Evolutionary conservation across 2,797 vertebrate genomes (phyloP), one percentile per base, ranked within the genome.

Genomic region (Mus spretus): DNA sequence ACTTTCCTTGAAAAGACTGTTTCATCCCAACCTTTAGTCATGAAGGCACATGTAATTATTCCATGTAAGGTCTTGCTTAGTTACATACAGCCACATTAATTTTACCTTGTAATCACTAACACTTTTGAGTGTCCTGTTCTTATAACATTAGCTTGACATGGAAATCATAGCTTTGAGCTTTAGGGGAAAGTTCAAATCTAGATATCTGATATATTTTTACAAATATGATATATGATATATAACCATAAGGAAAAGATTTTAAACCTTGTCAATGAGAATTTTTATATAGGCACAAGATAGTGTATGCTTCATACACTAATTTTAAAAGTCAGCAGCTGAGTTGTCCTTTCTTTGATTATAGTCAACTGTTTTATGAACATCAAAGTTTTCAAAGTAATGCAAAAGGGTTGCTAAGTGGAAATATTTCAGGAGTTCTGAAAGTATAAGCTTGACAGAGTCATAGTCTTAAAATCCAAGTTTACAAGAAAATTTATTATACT

Each of bases 401-500:
- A 95, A 97, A 96, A 59, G 74, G 31, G 37, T 89, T 96, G 70
- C 67, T 96, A 97, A 95, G 47, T 92, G 67, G 65, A 96, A 96
- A 94, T 96, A 95, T 72, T 92, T 96, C 89, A 96, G 95, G 55
- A 94, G 34, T 50, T 72, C 61, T 95, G 80, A 92, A 97, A 96
- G 84, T 83, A 89, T 31, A 95, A 90, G 78, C 78, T 89, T 92
- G 81, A 95, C 89, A 94, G 80, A 89, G 78, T 94, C 44, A 80
- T 90, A 97, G 96, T 96, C 91, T 97, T 97, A 80, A 97, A 97
- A 86, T 40, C 55, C 90, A 50, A 86, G 87, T 95, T 96, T 98
- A 95, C 87, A 96, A 90, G 89, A 81, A 95, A 97, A 98, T 97
- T 95, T 97, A 97, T 95, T 95, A 47, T 92, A 79, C 67, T 92